A percentile compares a stretch with the other conserved stretches of the same genome.
phyloP scores from a whole-genome alignment of 2,797 vertebrate species.

The Gymnothorax reevesii region DNA sequence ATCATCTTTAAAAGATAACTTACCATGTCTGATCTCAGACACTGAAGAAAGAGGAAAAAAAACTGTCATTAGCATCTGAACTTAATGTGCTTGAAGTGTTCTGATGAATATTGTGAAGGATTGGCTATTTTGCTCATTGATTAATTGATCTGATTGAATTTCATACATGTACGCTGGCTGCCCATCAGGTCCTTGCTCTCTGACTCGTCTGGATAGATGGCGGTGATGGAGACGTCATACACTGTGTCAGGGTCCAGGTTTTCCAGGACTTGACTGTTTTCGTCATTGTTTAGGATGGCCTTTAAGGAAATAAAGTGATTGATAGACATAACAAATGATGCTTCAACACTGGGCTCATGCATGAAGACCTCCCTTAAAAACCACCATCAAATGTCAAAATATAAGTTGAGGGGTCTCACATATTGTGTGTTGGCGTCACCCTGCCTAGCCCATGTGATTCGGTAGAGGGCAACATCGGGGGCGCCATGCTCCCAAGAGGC shows the following conservation, averaged over 20 bases:
- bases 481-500: slow-evolving; percentile 93
- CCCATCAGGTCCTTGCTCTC: slow-evolving; percentile 92
- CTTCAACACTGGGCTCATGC: not conserved
- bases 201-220: slow-evolving; percentile 97
- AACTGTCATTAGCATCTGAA: not conserved
- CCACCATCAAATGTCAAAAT: not conserved
- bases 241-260: slow-evolving; percentile 85
- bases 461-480: slow-evolving; percentile 90
- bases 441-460: slow-evolving; percentile 84
- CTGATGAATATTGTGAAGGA: not conserved
- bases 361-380: not conserved
- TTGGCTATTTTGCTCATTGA: not conserved
- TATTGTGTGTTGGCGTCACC: slow-evolving; percentile 68
- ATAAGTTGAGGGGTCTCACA: slow-evolving; percentile 57
- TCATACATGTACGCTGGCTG: slow-evolving; percentile 89
- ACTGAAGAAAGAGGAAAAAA: slow-evolving; percentile 67
- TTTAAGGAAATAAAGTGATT: slow-evolving; percentile 50
- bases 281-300: slow-evolving; percentile 89
- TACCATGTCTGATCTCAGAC: slow-evolving; percentile 61
- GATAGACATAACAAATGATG: not conserved
- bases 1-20: slow-evolving; percentile 61
- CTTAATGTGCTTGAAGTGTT: not conserved
- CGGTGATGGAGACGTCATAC: slow-evolving; percentile 91
- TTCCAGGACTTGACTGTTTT: slow-evolving; percentile 80
- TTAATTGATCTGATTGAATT: not conserved